These are phyloP conservation scores for Pachypanchax playfairii DNA, from an alignment of 2,113 vertebrate genomes.

Conservation along the genomic window DNA sequence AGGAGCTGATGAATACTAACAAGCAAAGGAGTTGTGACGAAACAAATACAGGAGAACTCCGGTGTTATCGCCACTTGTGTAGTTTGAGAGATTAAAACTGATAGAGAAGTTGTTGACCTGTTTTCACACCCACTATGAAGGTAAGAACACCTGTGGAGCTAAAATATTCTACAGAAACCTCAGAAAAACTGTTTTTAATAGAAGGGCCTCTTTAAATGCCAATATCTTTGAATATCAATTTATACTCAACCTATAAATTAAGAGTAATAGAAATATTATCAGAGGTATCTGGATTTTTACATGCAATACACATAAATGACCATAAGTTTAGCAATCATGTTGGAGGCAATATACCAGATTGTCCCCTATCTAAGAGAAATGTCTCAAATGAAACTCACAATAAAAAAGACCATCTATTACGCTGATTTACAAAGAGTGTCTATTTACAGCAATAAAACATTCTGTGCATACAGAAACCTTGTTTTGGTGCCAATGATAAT, in stretches of 20 bases:
- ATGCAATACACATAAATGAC: slow-evolving; percentile 18
- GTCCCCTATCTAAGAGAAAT: slow-evolving; percentile 4
- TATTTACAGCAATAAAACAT: slow-evolving; percentile 23
- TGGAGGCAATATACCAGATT: slow-evolving; percentile 13
- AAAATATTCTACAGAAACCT: no score
- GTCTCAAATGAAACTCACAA: slow-evolving; percentile 10
- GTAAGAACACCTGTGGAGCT: no score
- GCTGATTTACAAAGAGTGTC: slow-evolving; percentile 24
- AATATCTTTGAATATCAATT: no score
- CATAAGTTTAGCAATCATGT: slow-evolving; percentile 11
- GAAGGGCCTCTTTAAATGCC: no score
- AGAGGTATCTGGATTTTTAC: neutral
- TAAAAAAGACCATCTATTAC: slow-evolving; percentile 46
- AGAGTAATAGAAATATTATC: neutral
- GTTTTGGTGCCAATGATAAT: slow-evolving; percentile 23
- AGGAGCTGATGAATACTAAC: no score
- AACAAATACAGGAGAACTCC: no score
- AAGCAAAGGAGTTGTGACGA: no score
- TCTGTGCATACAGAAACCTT: slow-evolving; percentile 1
- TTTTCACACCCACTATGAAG: no score
- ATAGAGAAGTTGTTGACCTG: no score
- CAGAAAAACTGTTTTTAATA: no score
- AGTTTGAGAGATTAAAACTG: no score
- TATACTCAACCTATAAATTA: neutral
- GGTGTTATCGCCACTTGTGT: no score